phyloP scores from a whole-genome alignment of 1,140 invertebrate species.

The Drosophila micromelanica region DNA sequence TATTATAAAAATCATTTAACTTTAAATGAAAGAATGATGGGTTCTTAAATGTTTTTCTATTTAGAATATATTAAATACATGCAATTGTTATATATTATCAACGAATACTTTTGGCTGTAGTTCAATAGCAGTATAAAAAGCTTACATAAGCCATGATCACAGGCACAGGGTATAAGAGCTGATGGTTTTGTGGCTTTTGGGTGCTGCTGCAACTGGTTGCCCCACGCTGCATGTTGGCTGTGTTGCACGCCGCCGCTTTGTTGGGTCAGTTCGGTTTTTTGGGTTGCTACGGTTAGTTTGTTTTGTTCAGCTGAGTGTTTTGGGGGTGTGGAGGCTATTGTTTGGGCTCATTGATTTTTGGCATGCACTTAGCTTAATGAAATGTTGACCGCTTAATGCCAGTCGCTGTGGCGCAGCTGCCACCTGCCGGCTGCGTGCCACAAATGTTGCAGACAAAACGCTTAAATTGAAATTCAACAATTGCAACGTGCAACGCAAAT shows the following conservation, averaged over 20 bases:
- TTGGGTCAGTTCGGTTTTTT: not conserved
- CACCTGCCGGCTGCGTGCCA: not conserved
- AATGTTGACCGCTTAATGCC: constrained; percentile 55
- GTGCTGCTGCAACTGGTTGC: not conserved
- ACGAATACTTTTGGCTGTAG: no score
- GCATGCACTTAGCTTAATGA: constrained; percentile 74
- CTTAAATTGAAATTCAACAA: constrained; percentile 1
- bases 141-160: not conserved
- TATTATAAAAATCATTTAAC: no score
- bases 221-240: not conserved
- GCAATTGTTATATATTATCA: no score
- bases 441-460: not conserved
- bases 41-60: no score
- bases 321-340: not conserved
- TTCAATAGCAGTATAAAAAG: no score
- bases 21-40: no score
- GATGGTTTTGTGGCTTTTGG: not conserved
- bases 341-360: constrained; percentile 57
- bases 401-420: constrained; percentile 1
- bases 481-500: constrained; percentile 41
- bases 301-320: no score
- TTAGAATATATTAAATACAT: no score
- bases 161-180: not conserved
- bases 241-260: not conserved
- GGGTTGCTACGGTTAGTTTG: not conserved